Percentiles rank a stretch among this genome's conserved stretches.
These are phyloP conservation scores for Drosophila stalkeri DNA, from an alignment of 2,888 invertebrate genomes.

Conservation along the genomic window DNA sequence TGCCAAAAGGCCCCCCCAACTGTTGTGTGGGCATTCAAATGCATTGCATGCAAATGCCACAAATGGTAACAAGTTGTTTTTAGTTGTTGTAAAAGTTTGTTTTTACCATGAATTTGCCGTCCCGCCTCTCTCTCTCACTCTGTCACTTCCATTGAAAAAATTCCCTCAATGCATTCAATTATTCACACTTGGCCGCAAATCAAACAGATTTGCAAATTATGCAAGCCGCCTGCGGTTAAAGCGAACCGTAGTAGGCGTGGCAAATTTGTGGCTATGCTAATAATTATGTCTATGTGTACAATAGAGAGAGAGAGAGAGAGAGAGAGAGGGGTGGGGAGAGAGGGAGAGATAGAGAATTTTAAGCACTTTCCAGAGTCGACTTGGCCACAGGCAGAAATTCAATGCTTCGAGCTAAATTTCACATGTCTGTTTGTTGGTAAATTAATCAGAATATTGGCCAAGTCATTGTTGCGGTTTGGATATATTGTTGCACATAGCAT, in stretches of 20 bases:
- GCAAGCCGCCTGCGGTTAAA: constrained; percentile 23
- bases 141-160: constrained; percentile 5
- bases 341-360: neutral
- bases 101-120: constrained; percentile 14
- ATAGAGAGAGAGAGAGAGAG: neutral
- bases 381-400: neutral
- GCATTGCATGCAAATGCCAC: constrained; percentile 30
- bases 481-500: constrained; percentile 14
- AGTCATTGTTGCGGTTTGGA: constrained; percentile 40
- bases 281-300: neutral
- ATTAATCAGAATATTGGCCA: constrained; percentile 46
- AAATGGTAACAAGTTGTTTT: constrained; percentile 39
- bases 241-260: neutral
- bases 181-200: constrained; percentile 48
- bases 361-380: neutral
- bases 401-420: constrained; percentile 8
- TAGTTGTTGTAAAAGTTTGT: constrained; percentile 23
- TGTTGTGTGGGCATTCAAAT: constrained; percentile 26
- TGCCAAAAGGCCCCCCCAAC: neutral
- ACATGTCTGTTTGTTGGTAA: constrained; percentile 21
- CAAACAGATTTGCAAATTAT: constrained; percentile 52
- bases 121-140: neutral
- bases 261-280: neutral
- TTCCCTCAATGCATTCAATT: constrained; percentile 37
- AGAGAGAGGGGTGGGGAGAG: no score